These are phyloP conservation scores for Melanargia galathea DNA, from an alignment of 2,888 invertebrate genomes.

Conservation along the genomic window DNA sequence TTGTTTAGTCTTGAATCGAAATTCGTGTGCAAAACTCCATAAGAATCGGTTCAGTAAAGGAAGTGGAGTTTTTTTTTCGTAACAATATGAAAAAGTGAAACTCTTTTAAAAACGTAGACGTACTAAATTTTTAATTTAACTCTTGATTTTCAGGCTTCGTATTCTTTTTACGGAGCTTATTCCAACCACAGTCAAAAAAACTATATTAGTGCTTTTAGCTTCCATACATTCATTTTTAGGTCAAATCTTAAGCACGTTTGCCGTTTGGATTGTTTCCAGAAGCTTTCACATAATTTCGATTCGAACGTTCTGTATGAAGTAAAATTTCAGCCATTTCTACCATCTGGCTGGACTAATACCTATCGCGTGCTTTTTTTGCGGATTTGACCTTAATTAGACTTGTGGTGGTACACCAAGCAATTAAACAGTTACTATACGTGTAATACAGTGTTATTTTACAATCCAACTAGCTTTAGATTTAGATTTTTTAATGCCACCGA, in stretches of 20 bases:
- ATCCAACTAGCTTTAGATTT: too few species aligned
- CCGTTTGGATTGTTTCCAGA: constrained; percentile 40
- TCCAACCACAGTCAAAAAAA: background rate
- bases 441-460: too few species aligned
- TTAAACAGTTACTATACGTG: too few species aligned
- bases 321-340: constrained; percentile 28
- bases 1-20: too few species aligned
- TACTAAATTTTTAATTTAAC: too few species aligned
- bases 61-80: too few species aligned
- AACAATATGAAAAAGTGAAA: too few species aligned
- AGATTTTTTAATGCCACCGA: too few species aligned
- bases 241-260: constrained; percentile 39
- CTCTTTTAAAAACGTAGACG: too few species aligned
- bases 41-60: too few species aligned
- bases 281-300: constrained; percentile 35
- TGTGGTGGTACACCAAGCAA: background rate
- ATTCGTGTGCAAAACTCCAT: too few species aligned
- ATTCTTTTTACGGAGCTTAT: background rate
- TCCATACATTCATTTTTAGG: constrained; percentile 33
- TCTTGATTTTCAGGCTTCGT: too few species aligned
- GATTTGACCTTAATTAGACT: constrained; percentile 1
- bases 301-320: constrained; percentile 31
- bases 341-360: constrained; percentile 16
- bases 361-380: background rate
- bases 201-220: constrained; percentile 26